These are phyloP conservation scores for Rhyzopertha dominica DNA, from an alignment of 1,140 invertebrate genomes.

Conservation along the genomic window DNA sequence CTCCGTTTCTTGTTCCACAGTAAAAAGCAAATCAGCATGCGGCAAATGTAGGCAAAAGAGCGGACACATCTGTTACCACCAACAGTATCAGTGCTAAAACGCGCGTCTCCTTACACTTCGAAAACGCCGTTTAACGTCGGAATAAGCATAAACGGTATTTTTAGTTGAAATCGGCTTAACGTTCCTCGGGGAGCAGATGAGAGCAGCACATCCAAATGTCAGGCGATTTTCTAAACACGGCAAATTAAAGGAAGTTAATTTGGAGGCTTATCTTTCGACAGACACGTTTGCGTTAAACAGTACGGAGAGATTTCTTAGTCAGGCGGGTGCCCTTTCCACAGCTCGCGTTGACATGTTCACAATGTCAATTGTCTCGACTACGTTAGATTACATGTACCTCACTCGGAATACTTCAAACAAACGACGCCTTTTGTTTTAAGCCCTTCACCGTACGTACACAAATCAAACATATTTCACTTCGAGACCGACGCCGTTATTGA, in stretches of 20 bases:
- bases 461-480: too few relatives aligned
- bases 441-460: too few relatives aligned
- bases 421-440: too few relatives aligned
- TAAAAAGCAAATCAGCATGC: too few relatives aligned
- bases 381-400: too few relatives aligned
- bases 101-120: conserved; percentile 24
- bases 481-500: too few relatives aligned
- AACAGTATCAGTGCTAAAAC: too few relatives aligned
- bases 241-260: conserved; percentile 39
- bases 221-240: conserved; percentile 35
- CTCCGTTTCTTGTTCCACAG: too few relatives aligned
- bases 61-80: too few relatives aligned
- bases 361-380: conserved; percentile 38
- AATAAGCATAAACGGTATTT: conserved; percentile 30
- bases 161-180: conserved; percentile 31
- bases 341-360: conserved; percentile 30
- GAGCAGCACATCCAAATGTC: conserved; percentile 25
- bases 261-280: conserved; percentile 37
- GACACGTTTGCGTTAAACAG: conserved; percentile 25
- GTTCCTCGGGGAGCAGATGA: conserved; percentile 14
- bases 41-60: too few relatives aligned
- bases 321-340: conserved; percentile 14
- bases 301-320: conserved; percentile 24
- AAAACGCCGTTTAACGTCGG: conserved; percentile 28
- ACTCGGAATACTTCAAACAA: too few relatives aligned